phyloP scores from a whole-genome alignment of 2,113 vertebrate species.

The Stegostoma tigrinum region DNA sequence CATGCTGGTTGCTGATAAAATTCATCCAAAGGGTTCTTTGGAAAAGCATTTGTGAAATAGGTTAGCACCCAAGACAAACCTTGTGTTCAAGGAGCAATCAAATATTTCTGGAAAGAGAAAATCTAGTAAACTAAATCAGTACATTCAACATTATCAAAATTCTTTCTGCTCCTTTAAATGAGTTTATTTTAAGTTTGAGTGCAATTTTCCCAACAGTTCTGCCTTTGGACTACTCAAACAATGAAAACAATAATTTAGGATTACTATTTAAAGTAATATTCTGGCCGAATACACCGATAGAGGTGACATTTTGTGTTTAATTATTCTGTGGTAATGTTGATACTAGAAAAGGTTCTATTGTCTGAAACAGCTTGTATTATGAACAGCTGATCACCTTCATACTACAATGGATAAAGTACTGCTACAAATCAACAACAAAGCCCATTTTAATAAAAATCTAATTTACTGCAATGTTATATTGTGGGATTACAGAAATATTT shows the following conservation, averaged over 20 bases:
- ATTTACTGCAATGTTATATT: neutral
- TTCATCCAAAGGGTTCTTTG: too few species aligned
- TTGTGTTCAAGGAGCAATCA: neutral
- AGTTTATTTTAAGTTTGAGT: neutral
- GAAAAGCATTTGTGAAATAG: neutral
- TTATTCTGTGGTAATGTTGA: neutral
- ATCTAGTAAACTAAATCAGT: neutral
- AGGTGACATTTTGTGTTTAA: conserved; percentile 22
- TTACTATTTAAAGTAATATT: neutral
- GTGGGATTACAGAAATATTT: neutral
- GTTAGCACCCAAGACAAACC: neutral
- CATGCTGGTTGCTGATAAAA: too few species aligned
- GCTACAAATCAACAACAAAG: neutral
- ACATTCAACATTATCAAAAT: neutral
- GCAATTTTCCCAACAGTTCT: neutral
- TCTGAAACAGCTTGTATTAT: neutral
- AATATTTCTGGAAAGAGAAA: neutral
- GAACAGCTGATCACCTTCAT: neutral
- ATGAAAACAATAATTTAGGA: neutral
- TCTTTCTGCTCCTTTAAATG: neutral
- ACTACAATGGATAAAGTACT: neutral
- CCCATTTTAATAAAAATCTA: neutral
- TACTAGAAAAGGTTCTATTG: neutral
- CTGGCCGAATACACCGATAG: neutral
- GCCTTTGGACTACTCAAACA: neutral